phyloP scores from a whole-genome alignment of 2,888 invertebrate genomes.

The Caenorhabditis sp. region DNA sequence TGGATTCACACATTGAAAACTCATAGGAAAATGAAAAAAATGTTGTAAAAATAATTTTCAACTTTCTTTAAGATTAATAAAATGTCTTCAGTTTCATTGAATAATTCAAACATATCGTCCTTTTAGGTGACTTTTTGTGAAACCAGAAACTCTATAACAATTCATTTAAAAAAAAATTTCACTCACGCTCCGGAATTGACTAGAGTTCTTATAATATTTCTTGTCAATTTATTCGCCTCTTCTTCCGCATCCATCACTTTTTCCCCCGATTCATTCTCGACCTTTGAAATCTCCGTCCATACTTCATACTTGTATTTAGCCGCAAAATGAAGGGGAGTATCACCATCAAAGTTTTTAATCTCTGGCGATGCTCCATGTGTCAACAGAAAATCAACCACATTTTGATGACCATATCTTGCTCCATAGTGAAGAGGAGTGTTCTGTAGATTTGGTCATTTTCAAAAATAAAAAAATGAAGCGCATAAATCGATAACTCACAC shows the following conservation, averaged over 20 bases:
- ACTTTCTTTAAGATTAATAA: no score
- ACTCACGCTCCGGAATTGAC: slow-evolving; percentile 28
- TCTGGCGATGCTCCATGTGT: slow-evolving; percentile 26
- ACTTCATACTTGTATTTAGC: slow-evolving; percentile 37
- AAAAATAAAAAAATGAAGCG: no score
- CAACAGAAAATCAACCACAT: slow-evolving; percentile 38
- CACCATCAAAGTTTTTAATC: slow-evolving; percentile 25
- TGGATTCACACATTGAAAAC: no score
- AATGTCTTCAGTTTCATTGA: no score
- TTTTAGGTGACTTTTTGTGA: no score
- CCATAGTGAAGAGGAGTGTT: slow-evolving; percentile 52
- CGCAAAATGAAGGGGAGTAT: slow-evolving; percentile 47
- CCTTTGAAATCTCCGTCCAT: neutral
- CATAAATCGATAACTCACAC: no score
- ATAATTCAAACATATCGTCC: no score
- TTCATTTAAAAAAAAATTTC: no score
- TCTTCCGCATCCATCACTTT: neutral
- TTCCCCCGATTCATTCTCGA: neutral
- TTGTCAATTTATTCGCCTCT: neutral
- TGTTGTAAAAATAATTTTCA: no score
- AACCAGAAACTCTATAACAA: no score
- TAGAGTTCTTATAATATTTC: slow-evolving; percentile 15
- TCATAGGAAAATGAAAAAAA: no score
- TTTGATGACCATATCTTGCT: slow-evolving; percentile 42
- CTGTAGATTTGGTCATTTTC: slow-evolving; percentile 15